phyloP scores from a whole-genome alignment of 1,140 invertebrate species.

The Euborellia annulipes region DNA sequence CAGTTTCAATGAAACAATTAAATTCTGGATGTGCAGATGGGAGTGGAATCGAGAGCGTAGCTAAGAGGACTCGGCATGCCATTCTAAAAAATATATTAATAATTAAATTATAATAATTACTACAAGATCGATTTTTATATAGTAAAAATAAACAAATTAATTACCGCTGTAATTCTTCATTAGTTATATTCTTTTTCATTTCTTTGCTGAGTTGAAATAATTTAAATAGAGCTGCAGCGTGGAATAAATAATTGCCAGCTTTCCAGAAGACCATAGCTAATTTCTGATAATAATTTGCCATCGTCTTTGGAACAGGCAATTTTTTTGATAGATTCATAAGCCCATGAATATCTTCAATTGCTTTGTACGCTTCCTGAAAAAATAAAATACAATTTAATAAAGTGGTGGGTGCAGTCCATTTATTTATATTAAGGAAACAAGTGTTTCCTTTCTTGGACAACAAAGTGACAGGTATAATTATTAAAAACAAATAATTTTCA shows the following conservation, averaged over 20 bases:
- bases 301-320: slow-evolving; percentile 86
- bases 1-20: slow-evolving; percentile 90
- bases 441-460: too few species aligned
- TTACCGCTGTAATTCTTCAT: slow-evolving; percentile 75
- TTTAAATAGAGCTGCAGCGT: slow-evolving; percentile 90
- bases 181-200: slow-evolving; percentile 92
- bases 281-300: slow-evolving; percentile 97
- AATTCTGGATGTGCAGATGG: slow-evolving; percentile 91
- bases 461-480: too few species aligned
- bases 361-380: slow-evolving; percentile 83
- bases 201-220: slow-evolving; percentile 85
- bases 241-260: slow-evolving; percentile 93
- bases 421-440: too few species aligned
- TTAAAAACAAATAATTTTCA: too few species aligned
- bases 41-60: slow-evolving; percentile 84
- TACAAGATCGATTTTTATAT: too few species aligned
- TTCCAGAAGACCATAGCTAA: slow-evolving; percentile 98
- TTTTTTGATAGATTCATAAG: slow-evolving; percentile 94
- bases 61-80: slow-evolving; percentile 81
- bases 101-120: slow-evolving; percentile 3
- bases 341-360: slow-evolving; percentile 93
- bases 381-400: too few species aligned
- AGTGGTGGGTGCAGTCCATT: too few species aligned
- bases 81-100: slow-evolving; percentile 39
- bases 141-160: slow-evolving; percentile 11